phyloP scores from a whole-genome alignment of 2,113 vertebrate species.

The Macrotus californicus region DNA sequence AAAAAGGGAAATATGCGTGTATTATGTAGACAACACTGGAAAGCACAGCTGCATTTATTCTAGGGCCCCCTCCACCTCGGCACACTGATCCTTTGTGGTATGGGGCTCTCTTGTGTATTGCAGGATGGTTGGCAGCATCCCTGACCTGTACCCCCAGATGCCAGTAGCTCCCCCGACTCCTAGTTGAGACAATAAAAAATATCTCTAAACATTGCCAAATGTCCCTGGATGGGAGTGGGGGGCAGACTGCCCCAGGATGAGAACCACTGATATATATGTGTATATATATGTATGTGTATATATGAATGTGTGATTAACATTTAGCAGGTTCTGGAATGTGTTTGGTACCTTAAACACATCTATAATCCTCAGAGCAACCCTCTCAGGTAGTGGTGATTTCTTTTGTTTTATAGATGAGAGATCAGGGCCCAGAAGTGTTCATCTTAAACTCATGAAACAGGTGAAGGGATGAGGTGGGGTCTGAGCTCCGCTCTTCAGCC shows the following conservation, averaged over 20 bases:
- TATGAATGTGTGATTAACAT: background rate
- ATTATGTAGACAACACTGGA: background rate
- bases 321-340: background rate
- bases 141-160: background rate
- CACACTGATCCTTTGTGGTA: background rate
- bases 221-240: background rate
- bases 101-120: background rate
- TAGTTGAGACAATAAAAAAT: background rate
- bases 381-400: background rate
- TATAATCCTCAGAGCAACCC: background rate
- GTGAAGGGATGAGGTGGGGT: background rate
- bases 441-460: background rate
- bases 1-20: background rate
- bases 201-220: background rate
- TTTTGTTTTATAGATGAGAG: background rate
- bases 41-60: background rate
- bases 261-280: background rate
- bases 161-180: background rate
- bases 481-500: background rate
- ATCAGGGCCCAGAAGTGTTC: background rate
- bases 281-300: accelerated
- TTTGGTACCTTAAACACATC: background rate
- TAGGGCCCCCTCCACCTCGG: background rate
- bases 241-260: background rate
- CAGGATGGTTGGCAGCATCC: background rate